Conservation (phyloP, 2,797 vertebrate genomes). For the Champsocephalus gunnari region DNA sequence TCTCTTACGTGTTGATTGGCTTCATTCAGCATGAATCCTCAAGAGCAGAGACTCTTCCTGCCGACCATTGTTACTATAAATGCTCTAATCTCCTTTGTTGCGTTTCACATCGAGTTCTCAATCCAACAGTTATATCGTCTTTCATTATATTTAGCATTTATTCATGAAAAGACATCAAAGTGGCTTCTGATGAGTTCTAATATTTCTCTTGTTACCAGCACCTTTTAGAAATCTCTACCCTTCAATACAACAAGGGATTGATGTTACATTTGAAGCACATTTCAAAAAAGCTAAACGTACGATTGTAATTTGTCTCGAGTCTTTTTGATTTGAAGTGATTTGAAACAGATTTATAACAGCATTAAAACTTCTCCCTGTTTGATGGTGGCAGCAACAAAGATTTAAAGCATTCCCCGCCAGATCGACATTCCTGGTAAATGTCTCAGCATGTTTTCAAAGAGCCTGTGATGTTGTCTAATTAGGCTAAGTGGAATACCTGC, state of each 20-base stretch:
- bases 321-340: neutral
- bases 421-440: constrained; percentile 68
- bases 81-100: constrained; percentile 42
- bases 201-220: constrained; percentile 43
- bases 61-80: constrained; percentile 30
- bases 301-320: neutral
- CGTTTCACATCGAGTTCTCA: constrained; percentile 34
- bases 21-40: constrained; percentile 22
- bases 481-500: constrained; percentile 47
- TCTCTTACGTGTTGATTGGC: constrained; percentile 27
- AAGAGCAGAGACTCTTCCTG: constrained; percentile 12
- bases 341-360: constrained; percentile 25
- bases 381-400: constrained; percentile 11
- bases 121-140: constrained; percentile 38
- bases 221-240: constrained; percentile 33
- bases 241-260: constrained; percentile 2
- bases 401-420: constrained; percentile 51
- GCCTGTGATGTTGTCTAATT: constrained; percentile 49
- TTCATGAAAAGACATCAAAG: constrained; percentile 36
- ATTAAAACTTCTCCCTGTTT: constrained; percentile 43
- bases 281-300: constrained; percentile 17
- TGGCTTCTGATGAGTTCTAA: constrained; percentile 39
- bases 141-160: constrained; percentile 43
- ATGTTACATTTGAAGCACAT: constrained; percentile 24
- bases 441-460: constrained; percentile 53